phyloP scores from a whole-genome alignment of 1,140 invertebrate genomes.

The Ooceraea biroi region DNA sequence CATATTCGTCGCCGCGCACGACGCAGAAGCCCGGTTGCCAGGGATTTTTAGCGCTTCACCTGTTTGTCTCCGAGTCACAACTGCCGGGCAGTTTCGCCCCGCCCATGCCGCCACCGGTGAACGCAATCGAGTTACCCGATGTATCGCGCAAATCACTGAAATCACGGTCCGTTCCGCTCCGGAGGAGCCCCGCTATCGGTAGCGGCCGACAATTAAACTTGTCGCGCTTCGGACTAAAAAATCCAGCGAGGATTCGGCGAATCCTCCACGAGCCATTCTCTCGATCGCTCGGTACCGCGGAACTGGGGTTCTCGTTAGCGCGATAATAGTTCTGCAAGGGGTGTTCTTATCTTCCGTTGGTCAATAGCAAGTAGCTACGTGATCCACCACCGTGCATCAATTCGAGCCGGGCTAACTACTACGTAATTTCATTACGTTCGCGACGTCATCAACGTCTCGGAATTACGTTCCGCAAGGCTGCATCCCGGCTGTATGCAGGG shows the following conservation, averaged over 20 bases:
- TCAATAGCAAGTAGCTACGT: slow-evolving; percentile 26
- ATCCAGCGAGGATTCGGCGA: not conserved
- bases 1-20: slow-evolving; percentile 44
- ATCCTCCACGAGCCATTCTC: not conserved
- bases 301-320: not conserved
- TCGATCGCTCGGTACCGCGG: no score
- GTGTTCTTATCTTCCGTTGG: slow-evolving; percentile 10
- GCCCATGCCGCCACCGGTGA: not conserved
- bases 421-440: slow-evolving; percentile 46
- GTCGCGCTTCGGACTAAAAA: not conserved
- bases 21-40: slow-evolving; percentile 4
- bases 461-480: slow-evolving; percentile 53
- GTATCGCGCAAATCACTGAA: slow-evolving; percentile 50
- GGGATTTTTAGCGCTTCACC: slow-evolving; percentile 61
- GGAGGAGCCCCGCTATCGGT: slow-evolving; percentile 4
- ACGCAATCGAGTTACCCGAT: slow-evolving; percentile 50
- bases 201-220: not conserved
- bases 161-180: slow-evolving; percentile 16
- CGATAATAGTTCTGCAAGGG: not conserved
- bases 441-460: slow-evolving; percentile 44
- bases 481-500: slow-evolving; percentile 19
- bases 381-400: slow-evolving; percentile 3
- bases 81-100: slow-evolving; percentile 24
- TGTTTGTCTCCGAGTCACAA: slow-evolving; percentile 55
- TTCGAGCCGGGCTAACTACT: slow-evolving; percentile 39